These are phyloP conservation scores for Anabas testudineus DNA, from an alignment of 2,797 vertebrate species.

Conservation along the genomic window DNA sequence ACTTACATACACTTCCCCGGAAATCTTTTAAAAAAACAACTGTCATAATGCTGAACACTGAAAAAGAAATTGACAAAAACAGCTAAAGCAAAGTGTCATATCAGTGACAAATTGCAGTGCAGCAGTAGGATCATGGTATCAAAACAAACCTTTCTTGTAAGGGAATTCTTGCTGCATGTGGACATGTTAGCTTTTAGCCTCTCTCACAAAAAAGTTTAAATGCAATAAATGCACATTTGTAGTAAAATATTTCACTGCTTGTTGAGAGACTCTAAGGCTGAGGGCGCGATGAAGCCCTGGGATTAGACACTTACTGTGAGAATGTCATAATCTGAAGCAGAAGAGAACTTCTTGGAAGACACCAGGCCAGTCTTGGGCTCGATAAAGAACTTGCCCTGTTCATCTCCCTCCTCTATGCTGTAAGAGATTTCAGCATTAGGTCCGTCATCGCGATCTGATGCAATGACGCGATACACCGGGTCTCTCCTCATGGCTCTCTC, in stretches of 20 bases:
- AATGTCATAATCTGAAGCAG: conserved; percentile 95
- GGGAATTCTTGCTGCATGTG: not conserved
- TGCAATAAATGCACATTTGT: conserved; percentile 35
- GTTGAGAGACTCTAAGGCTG: conserved; percentile 1
- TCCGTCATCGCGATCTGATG: conserved; percentile 92
- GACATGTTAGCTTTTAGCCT: conserved; percentile 29
- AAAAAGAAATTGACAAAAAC: conserved; percentile 10
- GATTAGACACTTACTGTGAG: conserved; percentile 89
- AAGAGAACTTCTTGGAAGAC: conserved; percentile 95
- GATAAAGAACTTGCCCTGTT: conserved; percentile 95
- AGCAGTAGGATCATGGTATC: too few species aligned
- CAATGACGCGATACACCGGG: conserved; percentile 93
- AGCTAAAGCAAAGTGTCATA: conserved; percentile 6
- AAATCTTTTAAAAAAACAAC: conserved; percentile 9
- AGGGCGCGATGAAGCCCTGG: not conserved
- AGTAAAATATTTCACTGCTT: conserved; percentile 30
- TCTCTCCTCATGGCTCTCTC: conserved; percentile 88
- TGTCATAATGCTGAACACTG: not conserved
- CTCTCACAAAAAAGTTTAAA: not conserved
- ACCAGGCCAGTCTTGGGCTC: conserved; percentile 97
- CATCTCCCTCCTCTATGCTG: conserved; percentile 96
- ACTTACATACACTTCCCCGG: conserved; percentile 8
- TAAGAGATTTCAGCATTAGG: conserved; percentile 97
- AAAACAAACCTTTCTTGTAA: too few species aligned
- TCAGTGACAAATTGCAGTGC: conserved; percentile 6